Evolutionary conservation across 2,113 vertebrate species (phyloP), one percentile per base, ranked within the genome.

Genomic region (Brachionichthys hirsutus): DNA sequence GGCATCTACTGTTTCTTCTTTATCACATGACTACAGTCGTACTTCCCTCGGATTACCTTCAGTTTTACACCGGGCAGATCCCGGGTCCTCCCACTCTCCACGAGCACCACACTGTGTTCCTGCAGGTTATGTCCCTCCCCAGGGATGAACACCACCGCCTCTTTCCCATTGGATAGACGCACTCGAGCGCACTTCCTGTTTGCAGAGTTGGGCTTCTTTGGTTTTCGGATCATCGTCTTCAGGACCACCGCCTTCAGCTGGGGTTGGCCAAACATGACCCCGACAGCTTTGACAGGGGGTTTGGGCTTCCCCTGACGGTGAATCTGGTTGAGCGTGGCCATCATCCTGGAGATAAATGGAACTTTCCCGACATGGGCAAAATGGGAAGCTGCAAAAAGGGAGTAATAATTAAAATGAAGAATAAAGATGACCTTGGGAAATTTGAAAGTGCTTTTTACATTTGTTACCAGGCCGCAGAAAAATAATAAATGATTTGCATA

Each of bases 291-390:
- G 0, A 84, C 87, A 0, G 62, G 54, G 0, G 3, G 12, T 8
- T 90, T 81, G 1, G 88, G 89, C 0, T 82, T 91, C 0, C 95
- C 95, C 13, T 65, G 46, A 0, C 93, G 92, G 74, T 95, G 96
- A 92, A 98, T 93, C 85, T 98, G 96, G 87, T 95, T 96, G n/a
- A 98, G 89, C 1, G 95, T 98, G 46, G 95, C 93, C 95, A 97
- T 97, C 16, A 80, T 58, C 12, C 90, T 85, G 55, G 45, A 67
- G 36, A 80, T 61, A 42, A 79, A n/a, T 24, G 86, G 85, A 14
- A 41, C 30, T 0, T 66, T 65, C 88, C 90, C 89, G 0, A 16
- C 19, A 3, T 61, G 69, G 42, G 68, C 60, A 8, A 62, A 67
- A 45, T 73, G 78, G 18, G 85, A 85, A 0, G 68, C 90, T 90